phyloP scores from a whole-genome alignment of 2,888 invertebrate genomes.

The Gymnoscelis rufifasciata region DNA sequence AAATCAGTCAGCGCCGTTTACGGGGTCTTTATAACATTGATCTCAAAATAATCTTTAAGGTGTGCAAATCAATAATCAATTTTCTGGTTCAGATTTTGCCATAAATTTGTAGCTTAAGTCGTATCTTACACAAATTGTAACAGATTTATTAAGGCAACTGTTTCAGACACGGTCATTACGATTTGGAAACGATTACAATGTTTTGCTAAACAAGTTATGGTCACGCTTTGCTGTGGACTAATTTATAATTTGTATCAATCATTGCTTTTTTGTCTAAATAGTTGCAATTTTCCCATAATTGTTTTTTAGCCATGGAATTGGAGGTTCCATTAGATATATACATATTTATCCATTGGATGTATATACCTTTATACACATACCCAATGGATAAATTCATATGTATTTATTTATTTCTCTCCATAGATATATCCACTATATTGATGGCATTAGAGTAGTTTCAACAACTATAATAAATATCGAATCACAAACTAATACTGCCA shows the following conservation, averaged over 20 bases:
- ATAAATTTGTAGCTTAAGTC: slow-evolving; percentile 28
- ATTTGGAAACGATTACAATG: slow-evolving; percentile 28
- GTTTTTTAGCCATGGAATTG: not conserved
- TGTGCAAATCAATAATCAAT: slow-evolving; percentile 27
- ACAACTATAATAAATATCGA: no score
- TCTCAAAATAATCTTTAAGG: no score
- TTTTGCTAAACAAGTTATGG: slow-evolving; percentile 30
- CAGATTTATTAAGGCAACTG: slow-evolving; percentile 34
- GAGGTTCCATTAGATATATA: no score
- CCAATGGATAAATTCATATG: no score
- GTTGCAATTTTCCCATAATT: not conserved
- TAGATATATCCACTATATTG: not conserved
- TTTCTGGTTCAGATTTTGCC: slow-evolving; percentile 40
- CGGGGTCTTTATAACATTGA: no score
- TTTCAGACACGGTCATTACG: slow-evolving; percentile 31
- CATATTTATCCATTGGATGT: no score
- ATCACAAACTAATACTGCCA: no score
- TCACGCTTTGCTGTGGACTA: slow-evolving; percentile 23
- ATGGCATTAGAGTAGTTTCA: no score
- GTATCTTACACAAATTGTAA: slow-evolving; percentile 38
- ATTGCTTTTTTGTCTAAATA: not conserved
- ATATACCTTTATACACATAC: no score
- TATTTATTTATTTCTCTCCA: not conserved
- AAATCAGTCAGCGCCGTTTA: no score
- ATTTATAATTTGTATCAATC: not conserved